Conservation (phyloP, 2,888 invertebrate species). For the Synergus japonicus region DNA sequence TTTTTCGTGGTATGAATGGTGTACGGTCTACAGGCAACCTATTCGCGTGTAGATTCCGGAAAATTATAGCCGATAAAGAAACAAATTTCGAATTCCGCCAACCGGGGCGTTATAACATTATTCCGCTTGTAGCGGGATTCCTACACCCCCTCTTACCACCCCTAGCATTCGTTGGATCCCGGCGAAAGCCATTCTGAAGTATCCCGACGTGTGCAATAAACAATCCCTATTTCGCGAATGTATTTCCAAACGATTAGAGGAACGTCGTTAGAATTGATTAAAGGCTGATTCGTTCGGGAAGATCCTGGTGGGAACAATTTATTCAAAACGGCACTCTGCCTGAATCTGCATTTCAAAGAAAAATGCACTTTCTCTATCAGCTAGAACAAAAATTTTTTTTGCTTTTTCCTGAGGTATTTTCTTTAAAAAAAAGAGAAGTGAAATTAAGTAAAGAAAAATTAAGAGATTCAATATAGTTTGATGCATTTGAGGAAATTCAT, state of each 20-base stretch:
- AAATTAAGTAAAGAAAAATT: background rate
- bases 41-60: conserved; percentile 73
- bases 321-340: conserved; percentile 12
- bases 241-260: conserved; percentile 60
- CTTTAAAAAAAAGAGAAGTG: background rate
- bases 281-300: conserved; percentile 31
- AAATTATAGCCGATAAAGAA: conserved; percentile 76
- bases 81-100: conserved; percentile 74
- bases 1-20: conserved; percentile 34
- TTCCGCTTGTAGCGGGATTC: conserved; percentile 67
- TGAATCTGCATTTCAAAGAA: conserved; percentile 2
- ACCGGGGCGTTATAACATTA: conserved; percentile 71
- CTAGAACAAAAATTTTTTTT: background rate
- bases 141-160: conserved; percentile 43
- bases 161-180: conserved; percentile 54
- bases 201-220: conserved; percentile 66
- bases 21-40: conserved; percentile 58
- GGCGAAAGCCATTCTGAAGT: conserved; percentile 62
- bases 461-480: background rate
- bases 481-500: background rate
- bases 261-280: conserved; percentile 45
- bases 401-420: no score
- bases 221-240: conserved; percentile 60
- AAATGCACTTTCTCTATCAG: background rate
- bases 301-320: background rate